Percentiles rank a stretch among this genome's conserved stretches.
These are phyloP conservation scores for Aplodontia rufa DNA, from an alignment of 2,113 vertebrate genomes.

Conservation along the genomic window DNA sequence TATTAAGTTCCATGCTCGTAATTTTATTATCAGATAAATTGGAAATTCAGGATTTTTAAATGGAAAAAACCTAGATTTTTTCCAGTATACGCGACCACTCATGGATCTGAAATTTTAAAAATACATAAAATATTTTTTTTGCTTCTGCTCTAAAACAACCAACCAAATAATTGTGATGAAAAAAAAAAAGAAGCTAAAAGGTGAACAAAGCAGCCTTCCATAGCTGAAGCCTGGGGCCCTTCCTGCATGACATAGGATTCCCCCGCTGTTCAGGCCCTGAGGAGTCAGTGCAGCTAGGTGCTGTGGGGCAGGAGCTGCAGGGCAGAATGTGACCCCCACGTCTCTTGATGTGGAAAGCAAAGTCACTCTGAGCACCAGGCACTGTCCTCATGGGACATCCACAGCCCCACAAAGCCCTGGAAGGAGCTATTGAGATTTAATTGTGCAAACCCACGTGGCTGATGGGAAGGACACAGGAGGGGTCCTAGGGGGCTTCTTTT, in stretches of 20 bases:
- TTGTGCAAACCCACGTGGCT: slow-evolving; percentile 83
- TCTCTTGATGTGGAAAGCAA: not conserved
- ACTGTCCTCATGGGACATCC: slow-evolving; percentile 38
- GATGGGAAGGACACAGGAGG: slow-evolving; percentile 65
- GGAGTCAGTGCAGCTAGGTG: not conserved
- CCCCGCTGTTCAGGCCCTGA: not conserved
- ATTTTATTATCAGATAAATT: not conserved
- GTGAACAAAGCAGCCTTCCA: not conserved
- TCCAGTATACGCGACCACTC: not conserved
- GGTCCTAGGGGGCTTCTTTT: not conserved
- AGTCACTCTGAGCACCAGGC: slow-evolving; percentile 48
- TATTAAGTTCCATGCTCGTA: not conserved
- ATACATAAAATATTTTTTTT: not conserved
- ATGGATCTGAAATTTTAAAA: not conserved
- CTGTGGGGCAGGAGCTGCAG: not conserved
- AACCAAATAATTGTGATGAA: not conserved
- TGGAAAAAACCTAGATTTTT: not conserved
- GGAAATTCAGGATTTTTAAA: not conserved
- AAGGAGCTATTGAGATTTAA: slow-evolving; percentile 81
- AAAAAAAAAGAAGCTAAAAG: not conserved
- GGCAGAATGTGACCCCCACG: slow-evolving; percentile 21
- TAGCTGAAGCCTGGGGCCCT: not conserved
- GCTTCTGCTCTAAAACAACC: not conserved
- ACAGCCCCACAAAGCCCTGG: slow-evolving; percentile 75
- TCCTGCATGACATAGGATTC: not conserved